Evolutionary conservation across 2,888 invertebrate genomes (phyloP), one percentile per base, ranked within the genome.

Genomic region (Kryphioiulus occultus): DNA sequence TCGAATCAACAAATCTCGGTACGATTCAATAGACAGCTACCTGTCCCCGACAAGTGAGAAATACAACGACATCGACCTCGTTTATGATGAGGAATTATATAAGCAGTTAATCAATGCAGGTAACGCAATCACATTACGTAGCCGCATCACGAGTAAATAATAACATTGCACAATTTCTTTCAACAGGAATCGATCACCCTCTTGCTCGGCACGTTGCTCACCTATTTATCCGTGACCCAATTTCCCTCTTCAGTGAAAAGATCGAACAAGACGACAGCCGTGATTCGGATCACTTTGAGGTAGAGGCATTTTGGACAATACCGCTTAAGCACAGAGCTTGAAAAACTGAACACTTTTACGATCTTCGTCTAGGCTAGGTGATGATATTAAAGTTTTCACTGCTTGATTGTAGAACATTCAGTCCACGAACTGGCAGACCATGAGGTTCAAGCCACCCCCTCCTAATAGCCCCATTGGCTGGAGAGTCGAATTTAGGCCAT

Each of bases 401-500:
- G 53, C 53, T 53, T 59, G 19, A 86, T 89, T 89, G 3, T 92
- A 97, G 96, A 99, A 99, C 92, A 98, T 99, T 90, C 99, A 99
- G 92, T 99, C 99, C 0, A 99, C 99, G 42, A 99, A 99, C 93
- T 99, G 99, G 99, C 99, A 99, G 93, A 98, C 98, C 47, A 98
- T 99, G 98, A 94, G 98, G 78, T 99, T 99, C 93, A 99, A 99
- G 93, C 99, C 99, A 44, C 99, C 99, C 83, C 98, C 98, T 35
- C 97, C 98, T 0, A 95, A 98, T 92, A 97, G 98, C 12, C 94
- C 96, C 86, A 99, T 99, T 91, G 99, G 99, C 59, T 99, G 99
- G 99, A 94, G 99, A 90, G 99, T 99, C 0, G 99, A 99, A 93
- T 99, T 99, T 93, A 95, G 99, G 42, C 99, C 99, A 82, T 99